Conservation (phyloP, 2,888 invertebrate species). For the Choristoneura rosaceana region DNA sequence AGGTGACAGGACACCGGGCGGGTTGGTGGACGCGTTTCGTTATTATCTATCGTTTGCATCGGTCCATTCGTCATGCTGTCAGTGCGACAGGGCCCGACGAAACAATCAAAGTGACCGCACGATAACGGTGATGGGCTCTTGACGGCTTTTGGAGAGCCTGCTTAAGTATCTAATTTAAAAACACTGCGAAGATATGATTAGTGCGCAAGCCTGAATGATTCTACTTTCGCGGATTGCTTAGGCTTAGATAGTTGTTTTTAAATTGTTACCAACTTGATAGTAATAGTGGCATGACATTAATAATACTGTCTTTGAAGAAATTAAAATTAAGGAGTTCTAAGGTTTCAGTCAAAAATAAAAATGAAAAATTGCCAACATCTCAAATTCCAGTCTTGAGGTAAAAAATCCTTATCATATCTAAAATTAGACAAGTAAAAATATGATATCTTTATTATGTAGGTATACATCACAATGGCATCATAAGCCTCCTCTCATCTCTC, state of each 20-base stretch:
- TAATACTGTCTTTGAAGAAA: not conserved
- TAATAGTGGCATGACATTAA: not conserved
- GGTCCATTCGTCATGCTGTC: constrained; percentile 84
- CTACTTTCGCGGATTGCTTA: constrained; percentile 1
- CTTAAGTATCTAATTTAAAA: constrained; percentile 34
- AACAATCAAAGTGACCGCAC: constrained; percentile 81
- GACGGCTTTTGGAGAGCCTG: constrained; percentile 40
- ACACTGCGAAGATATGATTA: constrained; percentile 11
- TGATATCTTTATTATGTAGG: too few relatives aligned
- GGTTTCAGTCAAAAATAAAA: too few relatives aligned
- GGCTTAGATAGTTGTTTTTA: not conserved
- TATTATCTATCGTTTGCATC: constrained; percentile 75
- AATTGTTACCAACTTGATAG: not conserved
- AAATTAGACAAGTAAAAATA: too few relatives aligned
- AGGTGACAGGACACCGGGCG: constrained; percentile 76
- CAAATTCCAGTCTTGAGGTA: too few relatives aligned
- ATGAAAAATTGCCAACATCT: too few relatives aligned
- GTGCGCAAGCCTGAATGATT: not conserved
- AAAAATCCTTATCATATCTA: too few relatives aligned
- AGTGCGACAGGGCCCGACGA: constrained; percentile 73
- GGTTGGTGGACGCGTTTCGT: constrained; percentile 61
- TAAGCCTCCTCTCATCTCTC: too few relatives aligned
- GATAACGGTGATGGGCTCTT: constrained; percentile 70
- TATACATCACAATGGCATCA: too few relatives aligned
- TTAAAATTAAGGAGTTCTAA: too few relatives aligned